A percentile compares a stretch with the other conserved stretches of the same genome.
Conservation (phyloP, 37 sponge, comb jelly and placozoan genomes). For the Halichondria panicea region DNA sequence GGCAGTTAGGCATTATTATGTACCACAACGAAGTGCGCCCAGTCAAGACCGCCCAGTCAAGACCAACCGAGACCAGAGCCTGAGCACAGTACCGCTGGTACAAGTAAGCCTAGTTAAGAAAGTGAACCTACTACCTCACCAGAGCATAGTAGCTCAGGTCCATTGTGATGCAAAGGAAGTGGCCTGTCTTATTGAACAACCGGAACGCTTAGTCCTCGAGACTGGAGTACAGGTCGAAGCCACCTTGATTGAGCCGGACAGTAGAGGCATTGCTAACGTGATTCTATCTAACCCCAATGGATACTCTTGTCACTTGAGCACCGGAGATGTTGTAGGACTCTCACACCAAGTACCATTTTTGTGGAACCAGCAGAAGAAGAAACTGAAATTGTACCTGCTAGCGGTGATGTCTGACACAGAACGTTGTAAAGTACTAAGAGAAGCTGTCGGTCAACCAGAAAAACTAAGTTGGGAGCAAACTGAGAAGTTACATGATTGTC, state of each 20-base stretch:
- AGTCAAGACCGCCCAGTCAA: too few species aligned
- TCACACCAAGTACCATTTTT: neutral
- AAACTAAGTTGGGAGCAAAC: neutral
- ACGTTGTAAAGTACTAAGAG: neutral
- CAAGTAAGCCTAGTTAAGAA: conserved; percentile 2
- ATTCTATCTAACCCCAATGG: conserved; percentile 12
- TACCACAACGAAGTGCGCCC: conserved; percentile 44
- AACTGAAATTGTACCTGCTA: neutral
- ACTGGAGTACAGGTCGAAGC: neutral
- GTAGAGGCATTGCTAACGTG: conserved; percentile 5
- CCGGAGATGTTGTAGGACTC: neutral
- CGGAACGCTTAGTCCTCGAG: neutral
- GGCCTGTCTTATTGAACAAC: neutral
- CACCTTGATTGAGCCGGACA: neutral
- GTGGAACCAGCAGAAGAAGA: neutral
- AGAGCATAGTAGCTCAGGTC: conserved; percentile 1
- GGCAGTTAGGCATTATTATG: conserved; percentile 30
- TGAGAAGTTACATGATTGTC: neutral
- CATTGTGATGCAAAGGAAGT: neutral
- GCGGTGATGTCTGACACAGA: too few species aligned
- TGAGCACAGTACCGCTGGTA: conserved; percentile 1
- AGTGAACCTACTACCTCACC: neutral
- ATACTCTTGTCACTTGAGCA: neutral
- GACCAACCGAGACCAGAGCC: too few species aligned
- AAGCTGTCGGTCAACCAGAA: neutral